Percentiles rank a stretch among this genome's conserved stretches.
These are phyloP conservation scores for Rhadina sibilatrix DNA, from an alignment of 2,113 vertebrate genomes.

Conservation along the genomic window DNA sequence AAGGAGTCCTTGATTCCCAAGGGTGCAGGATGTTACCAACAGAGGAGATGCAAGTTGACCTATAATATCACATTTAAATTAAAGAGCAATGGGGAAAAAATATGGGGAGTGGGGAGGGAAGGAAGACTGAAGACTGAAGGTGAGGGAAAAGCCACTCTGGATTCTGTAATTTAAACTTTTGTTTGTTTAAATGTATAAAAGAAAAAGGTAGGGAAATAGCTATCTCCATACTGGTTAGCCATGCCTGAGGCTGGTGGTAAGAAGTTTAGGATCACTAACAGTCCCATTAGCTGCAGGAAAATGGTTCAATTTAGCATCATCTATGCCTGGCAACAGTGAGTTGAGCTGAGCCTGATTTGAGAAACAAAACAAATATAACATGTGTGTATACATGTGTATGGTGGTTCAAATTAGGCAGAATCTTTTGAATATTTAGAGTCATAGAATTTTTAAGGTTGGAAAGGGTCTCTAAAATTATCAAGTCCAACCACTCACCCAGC, in stretches of 20 bases:
- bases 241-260: background rate
- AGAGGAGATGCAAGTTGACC: background rate
- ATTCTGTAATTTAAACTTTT: background rate
- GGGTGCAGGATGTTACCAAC: background rate
- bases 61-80: background rate
- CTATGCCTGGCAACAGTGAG: background rate
- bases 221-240: background rate
- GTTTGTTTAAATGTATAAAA: background rate
- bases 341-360: background rate
- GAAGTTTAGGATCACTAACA: background rate
- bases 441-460: background rate
- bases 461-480: background rate
- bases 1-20: background rate
- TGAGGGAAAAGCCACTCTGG: background rate
- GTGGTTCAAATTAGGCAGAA: background rate
- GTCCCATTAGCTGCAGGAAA: background rate
- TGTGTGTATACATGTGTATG: rapidly evolving
- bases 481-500: background rate
- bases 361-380: background rate
- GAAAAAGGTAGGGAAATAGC: background rate
- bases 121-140: background rate
- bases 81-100: background rate
- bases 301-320: background rate
- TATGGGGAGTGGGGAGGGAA: rapidly evolving
- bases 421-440: background rate